Evolutionary conservation across 2,113 vertebrate species (phyloP).

Genomic region (Microcebus griseorufus): DNA sequence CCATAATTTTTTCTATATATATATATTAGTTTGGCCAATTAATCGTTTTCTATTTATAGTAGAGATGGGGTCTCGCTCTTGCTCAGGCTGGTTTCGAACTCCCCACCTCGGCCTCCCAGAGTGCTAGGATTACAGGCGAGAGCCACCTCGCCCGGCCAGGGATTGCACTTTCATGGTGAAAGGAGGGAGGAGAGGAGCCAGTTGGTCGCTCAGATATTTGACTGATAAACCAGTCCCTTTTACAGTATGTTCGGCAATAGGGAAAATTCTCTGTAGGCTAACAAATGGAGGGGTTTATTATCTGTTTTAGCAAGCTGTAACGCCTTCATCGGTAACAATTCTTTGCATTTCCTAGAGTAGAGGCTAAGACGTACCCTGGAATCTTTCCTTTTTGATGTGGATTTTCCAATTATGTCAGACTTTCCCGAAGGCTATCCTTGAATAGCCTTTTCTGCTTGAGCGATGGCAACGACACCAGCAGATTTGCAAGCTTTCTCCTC

Average conservation of each 20-base stretch:
- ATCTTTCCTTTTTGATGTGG: background rate
- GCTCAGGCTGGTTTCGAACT: too few relatives aligned
- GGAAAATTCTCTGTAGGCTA: background rate
- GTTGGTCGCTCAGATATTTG: background rate
- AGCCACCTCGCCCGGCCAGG: too few relatives aligned
- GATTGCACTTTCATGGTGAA: background rate
- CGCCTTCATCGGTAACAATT: background rate
- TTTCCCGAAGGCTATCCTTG: background rate
- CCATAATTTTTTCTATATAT: too few relatives aligned
- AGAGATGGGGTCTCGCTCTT: too few relatives aligned
- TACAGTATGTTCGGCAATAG: background rate
- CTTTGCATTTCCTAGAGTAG: background rate
- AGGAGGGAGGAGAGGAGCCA: background rate
- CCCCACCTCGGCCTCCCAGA: too few relatives aligned
- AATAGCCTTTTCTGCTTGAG: background rate
- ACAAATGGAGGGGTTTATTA: background rate
- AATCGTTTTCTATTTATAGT: too few relatives aligned
- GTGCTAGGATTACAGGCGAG: too few relatives aligned
- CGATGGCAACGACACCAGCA: background rate
- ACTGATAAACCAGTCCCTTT: background rate
- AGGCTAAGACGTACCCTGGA: background rate
- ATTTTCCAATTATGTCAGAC: background rate
- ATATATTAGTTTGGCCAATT: too few relatives aligned
- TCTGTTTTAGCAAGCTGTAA: background rate
- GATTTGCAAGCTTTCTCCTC: background rate